Evolutionary conservation across 2,797 vertebrate species (phyloP).

Genomic region (Gorsachius magnificus): DNA sequence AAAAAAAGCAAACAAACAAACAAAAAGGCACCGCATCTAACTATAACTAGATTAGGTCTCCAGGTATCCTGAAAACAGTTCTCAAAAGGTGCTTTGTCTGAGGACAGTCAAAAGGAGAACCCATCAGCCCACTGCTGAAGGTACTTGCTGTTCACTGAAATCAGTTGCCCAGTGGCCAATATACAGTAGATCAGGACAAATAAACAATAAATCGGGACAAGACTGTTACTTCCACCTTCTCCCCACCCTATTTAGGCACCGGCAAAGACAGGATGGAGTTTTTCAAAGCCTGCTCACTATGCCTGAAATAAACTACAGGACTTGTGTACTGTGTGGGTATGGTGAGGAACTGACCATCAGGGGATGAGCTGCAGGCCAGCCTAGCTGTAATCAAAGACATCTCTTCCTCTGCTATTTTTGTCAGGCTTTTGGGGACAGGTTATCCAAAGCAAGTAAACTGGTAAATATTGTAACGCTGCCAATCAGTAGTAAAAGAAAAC

Average conservation of each 20-base stretch:
- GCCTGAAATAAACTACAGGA: background rate
- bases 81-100: background rate
- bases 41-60: background rate
- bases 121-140: background rate
- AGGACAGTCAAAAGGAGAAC: background rate
- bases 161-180: background rate
- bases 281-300: background rate
- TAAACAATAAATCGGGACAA: background rate
- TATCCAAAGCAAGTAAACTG: background rate
- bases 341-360: background rate
- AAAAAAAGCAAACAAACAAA: background rate
- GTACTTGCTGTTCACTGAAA: background rate
- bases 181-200: background rate
- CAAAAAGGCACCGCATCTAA: background rate
- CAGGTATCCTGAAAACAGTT: background rate
- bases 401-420: background rate
- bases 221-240: background rate
- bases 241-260: background rate
- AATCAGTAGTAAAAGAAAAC: background rate
- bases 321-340: fast-evolving
- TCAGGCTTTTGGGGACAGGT: background rate
- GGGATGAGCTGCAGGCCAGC: background rate
- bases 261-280: background rate
- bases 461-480: background rate
- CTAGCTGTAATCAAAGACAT: background rate